Percentiles rank a stretch among this genome's conserved stretches.
Evolutionary conservation across 2,113 vertebrate genomes (phyloP).

Genomic region (Steatornis caripensis): DNA sequence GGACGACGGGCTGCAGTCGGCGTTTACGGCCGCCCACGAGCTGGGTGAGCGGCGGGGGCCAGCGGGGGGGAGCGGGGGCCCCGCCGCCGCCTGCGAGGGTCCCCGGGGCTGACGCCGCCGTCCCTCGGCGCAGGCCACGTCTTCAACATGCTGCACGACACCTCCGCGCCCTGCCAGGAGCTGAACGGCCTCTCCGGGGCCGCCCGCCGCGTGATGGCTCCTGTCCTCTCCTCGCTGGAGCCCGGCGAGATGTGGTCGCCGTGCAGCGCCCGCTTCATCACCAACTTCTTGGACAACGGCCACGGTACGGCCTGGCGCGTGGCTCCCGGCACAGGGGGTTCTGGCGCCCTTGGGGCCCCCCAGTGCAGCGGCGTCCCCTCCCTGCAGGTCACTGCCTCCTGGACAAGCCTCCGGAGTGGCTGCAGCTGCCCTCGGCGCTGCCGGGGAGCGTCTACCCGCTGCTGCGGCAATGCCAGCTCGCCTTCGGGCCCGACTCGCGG

Average conservation of each 20-base stretch:
- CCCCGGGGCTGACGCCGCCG: accelerated
- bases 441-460: slow-evolving; percentile 68
- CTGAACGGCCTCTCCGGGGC: slow-evolving; percentile 22
- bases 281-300: slow-evolving; percentile 74
- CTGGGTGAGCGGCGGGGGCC: slow-evolving; percentile 30
- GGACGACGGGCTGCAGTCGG: slow-evolving; percentile 73
- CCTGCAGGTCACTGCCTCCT: slow-evolving; percentile 71
- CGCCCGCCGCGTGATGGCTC: slow-evolving; percentile 67
- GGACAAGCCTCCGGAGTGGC: slow-evolving; percentile 67
- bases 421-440: slow-evolving; percentile 64
- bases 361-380: neutral
- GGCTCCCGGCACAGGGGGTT: accelerated
- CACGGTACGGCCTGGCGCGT: neutral
- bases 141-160: slow-evolving; percentile 77
- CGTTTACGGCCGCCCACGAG: slow-evolving; percentile 73
- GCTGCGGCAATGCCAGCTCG: slow-evolving; percentile 72
- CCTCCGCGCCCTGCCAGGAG: slow-evolving; percentile 53
- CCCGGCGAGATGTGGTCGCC: slow-evolving; percentile 74
- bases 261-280: slow-evolving; percentile 73
- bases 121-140: slow-evolving; percentile 52
- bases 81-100: accelerated
- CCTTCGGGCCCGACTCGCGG: slow-evolving; percentile 66
- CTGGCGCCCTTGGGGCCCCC: accelerated
- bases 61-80: accelerated
- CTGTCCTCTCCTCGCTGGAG: slow-evolving; percentile 69